These are phyloP conservation scores for Plumapathes pennacea DNA, from an alignment of 92 coral and sea anemone species.

Conservation along the genomic window DNA sequence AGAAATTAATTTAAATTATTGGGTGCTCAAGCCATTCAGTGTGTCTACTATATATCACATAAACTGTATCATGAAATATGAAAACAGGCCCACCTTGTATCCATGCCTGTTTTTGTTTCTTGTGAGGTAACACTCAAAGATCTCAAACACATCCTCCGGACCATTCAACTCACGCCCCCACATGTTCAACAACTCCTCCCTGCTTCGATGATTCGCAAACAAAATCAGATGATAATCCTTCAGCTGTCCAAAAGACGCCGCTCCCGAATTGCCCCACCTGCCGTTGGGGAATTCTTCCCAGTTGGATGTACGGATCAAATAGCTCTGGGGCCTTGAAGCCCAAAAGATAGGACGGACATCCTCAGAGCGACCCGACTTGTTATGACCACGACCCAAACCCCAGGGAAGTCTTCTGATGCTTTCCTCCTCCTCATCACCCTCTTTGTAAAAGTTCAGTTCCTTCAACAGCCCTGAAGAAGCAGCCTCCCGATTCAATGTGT, in stretches of 20 bases:
- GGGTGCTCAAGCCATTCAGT: neutral
- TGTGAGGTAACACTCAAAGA: slow-evolving; percentile 77
- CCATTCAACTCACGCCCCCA: slow-evolving; percentile 73
- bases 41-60: too few relatives aligned
- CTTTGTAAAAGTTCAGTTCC: slow-evolving; percentile 34
- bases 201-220: slow-evolving; percentile 45
- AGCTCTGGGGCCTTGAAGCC: slow-evolving; percentile 85
- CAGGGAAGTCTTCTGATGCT: slow-evolving; percentile 52
- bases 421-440: slow-evolving; percentile 15
- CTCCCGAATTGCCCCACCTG: slow-evolving; percentile 78
- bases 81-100: slow-evolving; percentile 48
- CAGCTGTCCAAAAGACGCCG: slow-evolving; percentile 84
- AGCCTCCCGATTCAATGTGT: slow-evolving; percentile 70
- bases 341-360: slow-evolving; percentile 85
- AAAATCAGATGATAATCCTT: slow-evolving; percentile 76
- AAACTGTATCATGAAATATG: too few relatives aligned
- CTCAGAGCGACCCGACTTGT: slow-evolving; percentile 58
- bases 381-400: slow-evolving; percentile 50
- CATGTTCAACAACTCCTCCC: slow-evolving; percentile 61
- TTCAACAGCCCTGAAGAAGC: slow-evolving; percentile 44
- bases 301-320: slow-evolving; percentile 74
- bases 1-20: too few relatives aligned
- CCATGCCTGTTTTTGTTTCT: slow-evolving; percentile 71
- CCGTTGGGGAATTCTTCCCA: slow-evolving; percentile 90
- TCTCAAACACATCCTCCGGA: slow-evolving; percentile 56